Base-by-base conservation (phyloP, 2,888 invertebrate genomes). In the Caenorhabditis japonica region DNA sequence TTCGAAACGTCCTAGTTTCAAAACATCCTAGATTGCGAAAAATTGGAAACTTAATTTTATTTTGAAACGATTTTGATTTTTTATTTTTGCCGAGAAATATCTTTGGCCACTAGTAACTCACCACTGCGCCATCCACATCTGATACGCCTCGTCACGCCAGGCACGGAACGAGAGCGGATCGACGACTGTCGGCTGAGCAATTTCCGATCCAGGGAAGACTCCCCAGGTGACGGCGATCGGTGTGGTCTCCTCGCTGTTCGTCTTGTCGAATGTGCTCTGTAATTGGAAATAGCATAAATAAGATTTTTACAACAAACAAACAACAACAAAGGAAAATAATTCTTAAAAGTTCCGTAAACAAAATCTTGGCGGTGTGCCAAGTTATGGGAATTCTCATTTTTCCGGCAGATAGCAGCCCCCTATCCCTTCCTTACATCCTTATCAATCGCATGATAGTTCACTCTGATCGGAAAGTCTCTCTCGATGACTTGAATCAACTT, bases 181-280 rank as follows among this genome's bases (percentile, higher is more conserved):
- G 4, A 91, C 91, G 4, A 91, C 90, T 0, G 91, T 91, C 2
- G 91, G 91, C 80, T 91, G 82, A 5, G 82, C 82, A 38, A 81
- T 77, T 84, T 91, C 91, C 36, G 88, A 87, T 19, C 91, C 91
- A 0, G 91, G 91, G 85, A 91, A 91, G 8, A 91, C 91, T 17
- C 91, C 91, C 91, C 91, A 91, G 0, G 91, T 91, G 1, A 91
- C 90, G 27, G 91, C 91, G 61, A 90, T 89, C 13, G 91, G 90
- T 61, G 89, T 88, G 8, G 89, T 88, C 46, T 88, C 84, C 75
- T 90, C 89, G 75, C 88, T 88, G 84, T 91, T 91, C n/a, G 90
- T 90, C 73, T 88, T 88, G 78, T 90, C 89, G 53, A 87, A 87
- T 15, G 88, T 86, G 12, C 89, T 90, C 90, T 90, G 72, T 12